Evolutionary conservation across 1,140 invertebrate species (phyloP), one percentile per base, ranked within the genome.

Genomic region (Drosophila saltans): DNA sequence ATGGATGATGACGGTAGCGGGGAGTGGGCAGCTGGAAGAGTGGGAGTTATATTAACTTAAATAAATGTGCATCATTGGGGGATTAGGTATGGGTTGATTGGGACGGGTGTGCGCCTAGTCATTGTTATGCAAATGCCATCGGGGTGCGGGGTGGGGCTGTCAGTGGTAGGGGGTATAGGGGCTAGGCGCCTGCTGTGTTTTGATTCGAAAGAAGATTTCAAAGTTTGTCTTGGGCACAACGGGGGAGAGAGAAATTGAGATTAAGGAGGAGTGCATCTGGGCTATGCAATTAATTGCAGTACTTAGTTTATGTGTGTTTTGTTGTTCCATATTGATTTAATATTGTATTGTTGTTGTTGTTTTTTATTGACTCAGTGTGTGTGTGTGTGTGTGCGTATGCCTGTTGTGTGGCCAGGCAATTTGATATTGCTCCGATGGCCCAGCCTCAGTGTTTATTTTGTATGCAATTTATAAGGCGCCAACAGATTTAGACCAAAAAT

Each of bases 381-480:
- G 26, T 61, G 28, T 61, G 28, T 43, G 52, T 70, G 43, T 59
- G 43, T 45, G 40, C 68, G 59, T 43, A 26, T 10, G 63, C 11
- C 39, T 21, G 36, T 39, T 45, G 52, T 41, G 55, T 57, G 39
- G 48, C 21, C 45, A 45, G 10, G 30, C 40, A 45, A 24, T 40
- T 62, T 62, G 16, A 41, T 21, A 52, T 52, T 24, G 45, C 21
- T 52, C 21, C 45, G 21, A 52, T 52, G 24, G 45, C 21, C 10
- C 8, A 21, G 45, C 21, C 24, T 33, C 26, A 71, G 56, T 72
- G 68, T 82, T 65, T 80, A 67, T 72, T 74, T 77, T 71, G 30
- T 72, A 58, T 76, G 68, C 72, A 70, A 69, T 82, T 83, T 77
- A 67, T 68, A 62, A 75, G 83, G 83, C 84, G 83, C 80, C 80